Percentiles rank a stretch among this genome's conserved stretches.
Evolutionary conservation across 1,140 invertebrate genomes (phyloP).

Genomic region (Drosophila orosa): DNA sequence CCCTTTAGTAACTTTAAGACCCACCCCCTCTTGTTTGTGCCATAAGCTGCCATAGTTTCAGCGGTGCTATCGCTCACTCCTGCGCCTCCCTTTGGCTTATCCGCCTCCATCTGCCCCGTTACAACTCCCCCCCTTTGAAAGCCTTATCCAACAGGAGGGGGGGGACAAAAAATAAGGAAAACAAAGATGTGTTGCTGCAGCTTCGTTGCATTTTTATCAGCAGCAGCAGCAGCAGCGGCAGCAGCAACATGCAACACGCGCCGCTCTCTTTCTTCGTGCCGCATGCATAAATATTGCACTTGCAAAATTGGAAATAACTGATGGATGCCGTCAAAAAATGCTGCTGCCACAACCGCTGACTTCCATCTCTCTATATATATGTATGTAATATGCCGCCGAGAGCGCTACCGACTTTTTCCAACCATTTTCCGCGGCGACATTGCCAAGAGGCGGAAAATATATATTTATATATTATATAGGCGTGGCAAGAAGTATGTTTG

Average conservation of each 20-base stretch:
- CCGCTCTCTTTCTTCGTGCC: neutral
- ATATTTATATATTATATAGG: constrained; percentile 30
- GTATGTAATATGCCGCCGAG: neutral
- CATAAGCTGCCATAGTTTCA: constrained; percentile 68
- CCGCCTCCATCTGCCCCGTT: constrained; percentile 12
- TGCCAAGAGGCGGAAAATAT: constrained; percentile 26
- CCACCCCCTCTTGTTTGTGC: constrained; percentile 20
- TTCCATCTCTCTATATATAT: constrained; percentile 26
- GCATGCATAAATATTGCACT: constrained; percentile 77
- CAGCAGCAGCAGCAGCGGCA: constrained; percentile 21
- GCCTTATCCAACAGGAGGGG: neutral
- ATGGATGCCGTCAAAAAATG: constrained; percentile 79
- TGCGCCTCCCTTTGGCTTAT: constrained; percentile 52
- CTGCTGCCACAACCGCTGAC: constrained; percentile 48
- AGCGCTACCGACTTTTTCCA: constrained; percentile 11
- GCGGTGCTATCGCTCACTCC: constrained; percentile 68
- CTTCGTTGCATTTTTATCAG: constrained; percentile 60
- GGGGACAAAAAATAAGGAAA: constrained; percentile 34
- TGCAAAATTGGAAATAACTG: constrained; percentile 78
- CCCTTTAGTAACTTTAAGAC: neutral
- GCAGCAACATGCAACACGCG: constrained; percentile 36
- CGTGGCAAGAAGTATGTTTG: constrained; percentile 52
- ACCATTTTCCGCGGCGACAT: constrained; percentile 49
- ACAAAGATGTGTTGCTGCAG: constrained; percentile 23
- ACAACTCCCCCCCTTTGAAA: neutral